Percentiles rank a stretch among this genome's conserved stretches.
phyloP scores from a whole-genome alignment of 1,140 invertebrate genomes.

The Megalopta genalis region DNA sequence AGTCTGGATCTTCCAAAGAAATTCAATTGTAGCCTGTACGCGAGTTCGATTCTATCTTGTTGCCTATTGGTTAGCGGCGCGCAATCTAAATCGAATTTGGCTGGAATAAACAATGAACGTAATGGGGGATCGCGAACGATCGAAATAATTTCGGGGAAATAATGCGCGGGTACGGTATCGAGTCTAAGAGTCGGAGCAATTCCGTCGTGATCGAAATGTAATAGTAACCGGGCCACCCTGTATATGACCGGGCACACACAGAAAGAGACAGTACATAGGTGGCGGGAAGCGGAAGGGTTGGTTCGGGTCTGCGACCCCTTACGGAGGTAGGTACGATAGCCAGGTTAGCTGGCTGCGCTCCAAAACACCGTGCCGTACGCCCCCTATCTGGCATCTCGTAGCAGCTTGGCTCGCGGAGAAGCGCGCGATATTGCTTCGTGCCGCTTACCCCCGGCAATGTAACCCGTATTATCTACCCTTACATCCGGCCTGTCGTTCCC shows the following conservation, averaged over 20 bases:
- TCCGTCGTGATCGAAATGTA: neutral
- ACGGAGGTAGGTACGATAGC: conserved; percentile 48
- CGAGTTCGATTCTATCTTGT: too few relatives aligned
- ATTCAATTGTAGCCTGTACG: too few relatives aligned
- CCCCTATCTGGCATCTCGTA: conserved; percentile 61
- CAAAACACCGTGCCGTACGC: conserved; percentile 56
- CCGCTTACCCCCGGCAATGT: conserved; percentile 39
- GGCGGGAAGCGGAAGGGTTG: conserved; percentile 39
- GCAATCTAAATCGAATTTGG: too few relatives aligned
- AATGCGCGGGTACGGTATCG: too few relatives aligned
- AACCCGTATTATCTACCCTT: conserved; percentile 49
- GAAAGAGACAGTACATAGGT: neutral
- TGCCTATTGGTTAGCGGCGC: too few relatives aligned
- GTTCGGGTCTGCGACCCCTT: conserved; percentile 36
- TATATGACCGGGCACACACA: neutral
- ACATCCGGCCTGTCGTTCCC: conserved; percentile 47
- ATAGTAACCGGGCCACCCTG: neutral
- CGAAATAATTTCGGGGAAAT: too few relatives aligned
- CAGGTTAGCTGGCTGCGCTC: conserved; percentile 59
- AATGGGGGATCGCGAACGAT: too few relatives aligned
- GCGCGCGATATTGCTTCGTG: conserved; percentile 59
- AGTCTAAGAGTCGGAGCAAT: neutral
- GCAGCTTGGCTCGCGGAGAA: conserved; percentile 56
- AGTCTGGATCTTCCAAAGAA: too few relatives aligned
- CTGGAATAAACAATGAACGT: too few relatives aligned